Conservation (phyloP, 2,113 vertebrate species). For the Eurypyga helias region DNA sequence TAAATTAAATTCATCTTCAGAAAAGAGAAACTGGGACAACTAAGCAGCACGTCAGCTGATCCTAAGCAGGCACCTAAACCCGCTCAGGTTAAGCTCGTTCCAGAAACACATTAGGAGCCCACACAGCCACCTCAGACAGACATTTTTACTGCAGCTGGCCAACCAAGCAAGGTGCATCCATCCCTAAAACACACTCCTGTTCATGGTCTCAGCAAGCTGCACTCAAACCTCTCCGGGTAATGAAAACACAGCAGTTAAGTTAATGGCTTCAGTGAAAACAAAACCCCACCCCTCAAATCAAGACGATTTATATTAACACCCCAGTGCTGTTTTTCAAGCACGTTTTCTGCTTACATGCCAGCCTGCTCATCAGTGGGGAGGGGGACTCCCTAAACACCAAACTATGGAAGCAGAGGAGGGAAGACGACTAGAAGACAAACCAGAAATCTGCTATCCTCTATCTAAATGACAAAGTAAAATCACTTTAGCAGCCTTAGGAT, state of each 20-base stretch:
- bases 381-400: not conserved
- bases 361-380: not conserved
- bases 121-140: not conserved
- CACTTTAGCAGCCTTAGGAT: fast-evolving
- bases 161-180: fast-evolving
- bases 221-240: not conserved
- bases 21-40: not conserved
- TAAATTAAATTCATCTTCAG: not conserved
- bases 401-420: not conserved
- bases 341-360: not conserved
- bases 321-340: not conserved
- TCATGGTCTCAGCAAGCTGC: not conserved
- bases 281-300: not conserved
- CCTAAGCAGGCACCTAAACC: fast-evolving
- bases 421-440: not conserved
- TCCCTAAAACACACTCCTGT: not conserved
- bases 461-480: not conserved
- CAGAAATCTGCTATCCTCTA: not conserved
- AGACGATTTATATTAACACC: not conserved
- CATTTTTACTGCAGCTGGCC: not conserved
- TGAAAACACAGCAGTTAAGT: not conserved
- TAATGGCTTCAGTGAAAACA: not conserved
- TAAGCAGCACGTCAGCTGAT: not conserved
- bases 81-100: not conserved
- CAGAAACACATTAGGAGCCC: fast-evolving